These are phyloP conservation scores for Tachystola acroxantha DNA, from an alignment of 2,888 invertebrate genomes.

Conservation along the genomic window DNA sequence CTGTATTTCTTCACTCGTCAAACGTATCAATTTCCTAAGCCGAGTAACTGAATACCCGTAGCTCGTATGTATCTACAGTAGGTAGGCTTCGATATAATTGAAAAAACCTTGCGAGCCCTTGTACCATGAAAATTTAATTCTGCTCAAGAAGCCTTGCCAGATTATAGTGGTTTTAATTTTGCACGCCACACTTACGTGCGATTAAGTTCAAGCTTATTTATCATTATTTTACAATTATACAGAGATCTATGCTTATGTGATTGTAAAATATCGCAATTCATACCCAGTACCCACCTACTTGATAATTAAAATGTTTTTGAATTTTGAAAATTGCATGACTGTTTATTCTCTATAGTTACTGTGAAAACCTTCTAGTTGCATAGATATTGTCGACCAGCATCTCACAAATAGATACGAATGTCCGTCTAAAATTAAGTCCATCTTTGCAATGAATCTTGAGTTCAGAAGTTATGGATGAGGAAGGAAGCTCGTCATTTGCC, in stretches of 20 bases:
- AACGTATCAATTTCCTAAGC: conserved; percentile 20
- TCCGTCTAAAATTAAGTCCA: not conserved
- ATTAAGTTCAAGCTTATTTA: conserved; percentile 13
- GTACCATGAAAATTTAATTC: conserved; percentile 47
- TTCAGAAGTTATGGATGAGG: conserved; percentile 27
- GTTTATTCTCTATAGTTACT: no score
- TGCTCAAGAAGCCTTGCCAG: conserved; percentile 53
- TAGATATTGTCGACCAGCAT: no score
- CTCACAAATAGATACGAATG: not conserved
- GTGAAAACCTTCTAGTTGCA: no score
- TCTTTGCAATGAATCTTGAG: conserved; percentile 24
- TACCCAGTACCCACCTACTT: no score
- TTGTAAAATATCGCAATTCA: no score
- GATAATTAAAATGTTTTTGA: no score
- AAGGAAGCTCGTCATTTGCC: conserved; percentile 34
- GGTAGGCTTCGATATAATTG: conserved; percentile 47
- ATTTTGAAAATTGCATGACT: no score
- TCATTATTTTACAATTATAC: no score
- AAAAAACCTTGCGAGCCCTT: conserved; percentile 38
- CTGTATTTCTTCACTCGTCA: no score
- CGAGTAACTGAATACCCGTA: conserved; percentile 36
- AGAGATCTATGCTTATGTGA: no score
- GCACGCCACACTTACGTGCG: conserved; percentile 26
- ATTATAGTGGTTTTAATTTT: conserved; percentile 47
- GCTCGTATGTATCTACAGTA: no score